Conservation (phyloP, 2,888 invertebrate species). For the Ctenicera cuprea region DNA sequence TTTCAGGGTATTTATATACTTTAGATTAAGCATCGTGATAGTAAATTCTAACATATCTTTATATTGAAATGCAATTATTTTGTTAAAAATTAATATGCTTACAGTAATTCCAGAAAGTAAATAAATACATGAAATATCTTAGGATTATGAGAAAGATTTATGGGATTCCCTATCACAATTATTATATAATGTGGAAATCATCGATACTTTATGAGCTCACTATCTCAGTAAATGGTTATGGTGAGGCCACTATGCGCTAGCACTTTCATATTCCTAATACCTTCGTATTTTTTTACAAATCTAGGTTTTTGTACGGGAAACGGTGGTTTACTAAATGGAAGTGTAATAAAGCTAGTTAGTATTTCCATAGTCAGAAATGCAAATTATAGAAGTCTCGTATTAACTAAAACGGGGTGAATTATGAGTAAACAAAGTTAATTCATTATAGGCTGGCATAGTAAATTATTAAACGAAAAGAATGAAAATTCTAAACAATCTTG, state of each 20-base stretch:
- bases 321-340: too few relatives aligned
- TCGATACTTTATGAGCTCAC: background rate
- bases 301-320: too few relatives aligned
- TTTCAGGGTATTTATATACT: slow-evolving; percentile 23
- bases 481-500: slow-evolving; percentile 15
- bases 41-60: slow-evolving; percentile 3
- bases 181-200: slow-evolving; percentile 4
- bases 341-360: too few relatives aligned
- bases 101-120: slow-evolving; percentile 14
- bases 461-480: slow-evolving; percentile 3
- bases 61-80: slow-evolving; percentile 25
- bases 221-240: too few relatives aligned
- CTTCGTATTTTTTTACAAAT: too few relatives aligned
- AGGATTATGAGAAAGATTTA: slow-evolving; percentile 9
- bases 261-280: too few relatives aligned
- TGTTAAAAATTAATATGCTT: slow-evolving; percentile 23
- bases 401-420: too few relatives aligned
- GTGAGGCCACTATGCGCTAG: too few relatives aligned
- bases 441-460: background rate
- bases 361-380: too few relatives aligned
- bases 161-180: slow-evolving; percentile 2
- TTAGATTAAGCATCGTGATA: slow-evolving; percentile 24
- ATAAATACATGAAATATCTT: slow-evolving; percentile 12
- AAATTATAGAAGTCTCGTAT: too few relatives aligned
- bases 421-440: background rate